Evolutionary conservation across 2,113 vertebrate genomes (phyloP), one percentile per base, ranked within the genome.

Genomic region (Gadus macrocephalus): DNA sequence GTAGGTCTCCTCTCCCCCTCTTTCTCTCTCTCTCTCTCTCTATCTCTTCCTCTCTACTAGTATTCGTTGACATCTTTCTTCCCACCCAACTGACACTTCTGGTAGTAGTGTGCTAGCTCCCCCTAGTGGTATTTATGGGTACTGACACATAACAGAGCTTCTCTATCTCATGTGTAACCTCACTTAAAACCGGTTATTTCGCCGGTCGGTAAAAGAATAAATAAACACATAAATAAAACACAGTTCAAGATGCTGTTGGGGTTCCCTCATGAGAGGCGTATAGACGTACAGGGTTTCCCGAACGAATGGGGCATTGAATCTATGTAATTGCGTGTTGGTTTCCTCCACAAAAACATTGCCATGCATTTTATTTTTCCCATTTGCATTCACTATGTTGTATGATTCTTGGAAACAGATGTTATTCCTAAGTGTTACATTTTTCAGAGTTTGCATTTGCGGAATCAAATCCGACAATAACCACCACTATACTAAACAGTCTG

Each of bases 41-140:
- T 68, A 68, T 19, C 66, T 68, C 22, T 9, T 27, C 49, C 2
- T 19, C 69, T 67, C 55, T 58, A 5, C 15, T 14, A 55, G 53
- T 55, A 17, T 58, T 58, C n/a, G 55, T 16, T 58, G 15, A 58
- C 15, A 17, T 58, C 55, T 58, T 14, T 12, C 42, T 49, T 49
- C 42, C 42, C 42, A 11, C 42, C 42, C 42, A 49, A 49, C 60
- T 38, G n/a, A 67, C 61, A 55, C 53, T 5, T 15, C 27, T 49
- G 74, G 69, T n/a, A 70, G 28, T 4, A 58, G 81, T 73, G 79
- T 78, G 42, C 42, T 72, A 88, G 86, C 82, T 59, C 85, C 89
- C 75, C 86, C 90, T 70, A 73, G 88, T 89, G 89, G 86, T 9
- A 0, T 0, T 20, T 3, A 12, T 2, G 4, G 3, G 71, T 77